Evolutionary conservation across 2,888 invertebrate species (phyloP), one percentile per base, ranked within the genome.

Genomic region (Drosophila paramelanica): DNA sequence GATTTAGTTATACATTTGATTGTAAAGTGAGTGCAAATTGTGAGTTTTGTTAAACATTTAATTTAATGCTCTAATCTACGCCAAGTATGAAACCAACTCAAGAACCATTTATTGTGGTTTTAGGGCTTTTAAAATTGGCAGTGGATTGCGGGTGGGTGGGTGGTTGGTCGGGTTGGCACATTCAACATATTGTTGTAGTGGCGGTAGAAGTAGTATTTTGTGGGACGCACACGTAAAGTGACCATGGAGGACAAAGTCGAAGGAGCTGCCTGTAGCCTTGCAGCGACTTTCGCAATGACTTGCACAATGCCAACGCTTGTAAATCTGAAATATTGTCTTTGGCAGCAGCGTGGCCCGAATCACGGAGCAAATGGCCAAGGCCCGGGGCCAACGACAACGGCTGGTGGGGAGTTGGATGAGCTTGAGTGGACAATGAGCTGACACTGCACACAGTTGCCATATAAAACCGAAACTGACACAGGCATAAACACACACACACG

Each of bases 271-370:
- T 50, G 17, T 36, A 43, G 56, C 51, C 51, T 49, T 39, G 56
- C 52, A 46, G 38, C 55, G 62, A 59, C 58, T 64, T 62, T 52
- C 17, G 53, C 58, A 71, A 53, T 71, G 73, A 73, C 75, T 75
- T 67, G 69, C 46, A 61, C 67, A 72, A 72, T 72, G 73, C 56
- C 80, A 60, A 56, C 70, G 65, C 78, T 73, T 76, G 77, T 72
- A 83, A 81, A 89, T 89, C 88, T 72, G 77, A 83, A 88, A 83
- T 86, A 86, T 79, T 83, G 79, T 86, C 83, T 73, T 70, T 81
- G 77, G 65, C 50, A 60, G 52, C 61, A 60, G 52, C 61, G 56
- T 72, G 71, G 61, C 60, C 53, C 65, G 64, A 73, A 74, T 74
- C 74, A 74, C 46, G 67, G 62, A 68, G 69, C 74, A 73, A 73